These are phyloP conservation scores for Cinclus cinclus DNA, from an alignment of 2,113 vertebrate species.

Conservation along the genomic window DNA sequence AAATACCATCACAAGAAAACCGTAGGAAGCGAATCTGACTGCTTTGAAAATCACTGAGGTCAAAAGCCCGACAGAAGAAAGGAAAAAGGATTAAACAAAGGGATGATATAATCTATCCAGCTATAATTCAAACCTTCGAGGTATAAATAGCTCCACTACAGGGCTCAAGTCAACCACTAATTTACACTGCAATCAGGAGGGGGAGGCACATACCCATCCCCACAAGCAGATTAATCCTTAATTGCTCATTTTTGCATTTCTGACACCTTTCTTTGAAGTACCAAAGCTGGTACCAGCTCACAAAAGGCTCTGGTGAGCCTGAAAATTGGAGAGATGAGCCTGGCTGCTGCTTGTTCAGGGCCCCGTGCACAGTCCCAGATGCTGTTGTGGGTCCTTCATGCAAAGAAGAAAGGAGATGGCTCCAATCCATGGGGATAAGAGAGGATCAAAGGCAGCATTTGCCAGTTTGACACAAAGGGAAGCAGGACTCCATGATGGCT, in stretches of 20 bases:
- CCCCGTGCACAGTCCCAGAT: not conserved
- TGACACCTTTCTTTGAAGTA: conserved; percentile 21
- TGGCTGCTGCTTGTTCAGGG: not conserved
- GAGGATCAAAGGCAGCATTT: not conserved
- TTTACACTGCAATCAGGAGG: not conserved
- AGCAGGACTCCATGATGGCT: not conserved
- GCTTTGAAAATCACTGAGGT: conserved; percentile 47
- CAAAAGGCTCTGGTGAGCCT: not conserved
- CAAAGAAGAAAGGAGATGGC: not conserved
- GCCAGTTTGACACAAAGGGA: not conserved
- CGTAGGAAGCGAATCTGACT: conserved; percentile 1
- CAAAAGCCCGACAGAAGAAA: conserved; percentile 50
- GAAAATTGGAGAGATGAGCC: not conserved
- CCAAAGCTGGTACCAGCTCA: not conserved
- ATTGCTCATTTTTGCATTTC: conserved; percentile 19
- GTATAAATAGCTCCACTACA: conserved; percentile 22
- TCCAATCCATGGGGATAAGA: not conserved
- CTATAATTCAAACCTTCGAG: conserved; percentile 16
- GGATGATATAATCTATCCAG: conserved; percentile 33
- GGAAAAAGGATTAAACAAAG: conserved; percentile 48
- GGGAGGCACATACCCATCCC: conserved; percentile 4
- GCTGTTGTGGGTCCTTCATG: not conserved
- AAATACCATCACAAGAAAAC: conserved; percentile 9
- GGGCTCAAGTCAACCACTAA: not conserved
- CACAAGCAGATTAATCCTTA: conserved; percentile 10